Conservation (phyloP, 2,797 vertebrate genomes). For the Meda fulgida region DNA sequence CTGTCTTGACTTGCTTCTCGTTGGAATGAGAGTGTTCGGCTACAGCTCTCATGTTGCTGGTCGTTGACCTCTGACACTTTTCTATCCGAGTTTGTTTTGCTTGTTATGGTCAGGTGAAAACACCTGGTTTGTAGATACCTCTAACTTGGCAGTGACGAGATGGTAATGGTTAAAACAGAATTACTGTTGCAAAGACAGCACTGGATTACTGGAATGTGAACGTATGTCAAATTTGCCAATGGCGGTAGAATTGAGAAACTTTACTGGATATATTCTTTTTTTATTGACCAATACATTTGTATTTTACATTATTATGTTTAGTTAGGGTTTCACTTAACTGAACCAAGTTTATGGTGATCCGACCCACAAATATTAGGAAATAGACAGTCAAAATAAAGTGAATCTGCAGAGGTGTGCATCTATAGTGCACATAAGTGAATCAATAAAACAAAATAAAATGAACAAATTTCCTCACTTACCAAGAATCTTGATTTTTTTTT, state of each 20-base stretch:
- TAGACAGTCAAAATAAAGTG: neutral
- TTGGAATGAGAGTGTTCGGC: slow-evolving; percentile 28
- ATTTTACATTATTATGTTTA: neutral
- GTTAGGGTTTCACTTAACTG: neutral
- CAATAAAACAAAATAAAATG: neutral
- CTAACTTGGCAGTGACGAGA: slow-evolving; percentile 61
- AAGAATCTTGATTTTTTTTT: neutral
- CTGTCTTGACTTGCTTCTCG: slow-evolving; percentile 46
- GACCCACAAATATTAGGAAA: neutral
- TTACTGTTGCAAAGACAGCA: slow-evolving; percentile 51
- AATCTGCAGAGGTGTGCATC: no score
- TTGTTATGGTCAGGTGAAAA: slow-evolving; percentile 50
- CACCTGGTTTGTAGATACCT: slow-evolving; percentile 67
- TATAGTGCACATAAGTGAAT: neutral
- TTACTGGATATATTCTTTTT: neutral
- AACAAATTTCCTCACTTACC: neutral
- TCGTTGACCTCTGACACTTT: slow-evolving; percentile 10
- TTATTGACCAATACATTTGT: neutral
- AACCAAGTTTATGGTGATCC: neutral
- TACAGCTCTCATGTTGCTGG: slow-evolving; percentile 11
- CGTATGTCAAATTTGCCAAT: slow-evolving; percentile 16
- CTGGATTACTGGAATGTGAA: slow-evolving; percentile 37
- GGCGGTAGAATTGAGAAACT: neutral
- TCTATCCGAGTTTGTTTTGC: slow-evolving; percentile 14
- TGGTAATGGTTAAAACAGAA: slow-evolving; percentile 62